A percentile compares a stretch with the other conserved stretches of the same genome.
Conservation (phyloP, 1,140 invertebrate genomes). For the Nebria ingens region DNA sequence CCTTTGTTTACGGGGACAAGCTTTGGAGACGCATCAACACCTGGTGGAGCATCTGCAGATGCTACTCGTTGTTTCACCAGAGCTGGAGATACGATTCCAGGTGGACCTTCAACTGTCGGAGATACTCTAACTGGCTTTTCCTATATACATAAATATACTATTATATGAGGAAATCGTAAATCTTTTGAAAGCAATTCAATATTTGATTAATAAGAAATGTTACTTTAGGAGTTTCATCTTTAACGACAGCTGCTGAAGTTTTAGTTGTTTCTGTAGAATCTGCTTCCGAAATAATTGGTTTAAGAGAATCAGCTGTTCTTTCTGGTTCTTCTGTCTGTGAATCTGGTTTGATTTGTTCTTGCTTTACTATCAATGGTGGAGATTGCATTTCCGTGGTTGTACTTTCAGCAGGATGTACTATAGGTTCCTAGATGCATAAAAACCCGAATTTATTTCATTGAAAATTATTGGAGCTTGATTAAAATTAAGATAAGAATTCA, state of each 20-base stretch:
- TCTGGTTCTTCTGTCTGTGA: not conserved
- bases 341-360: not conserved
- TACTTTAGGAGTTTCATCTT: constrained; percentile 11
- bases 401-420: constrained; percentile 9
- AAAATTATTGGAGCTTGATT: no score
- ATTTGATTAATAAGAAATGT: not conserved
- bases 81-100: not conserved
- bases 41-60: not conserved
- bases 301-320: not conserved
- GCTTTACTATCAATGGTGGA: constrained; percentile 7
- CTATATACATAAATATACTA: no score
- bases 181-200: not conserved
- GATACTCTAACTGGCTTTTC: not conserved
- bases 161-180: not conserved
- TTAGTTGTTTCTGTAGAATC: constrained; percentile 31
- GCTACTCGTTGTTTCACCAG: not conserved
- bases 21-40: not conserved
- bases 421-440: not conserved
- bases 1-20: not conserved
- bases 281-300: constrained; percentile 22
- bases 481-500: no score
- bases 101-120: not conserved
- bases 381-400: not conserved
- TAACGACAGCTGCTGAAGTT: not conserved
- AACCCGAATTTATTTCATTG: no score